Conservation (phyloP, 2,797 vertebrate species). For the Sardinella longiceps region DNA sequence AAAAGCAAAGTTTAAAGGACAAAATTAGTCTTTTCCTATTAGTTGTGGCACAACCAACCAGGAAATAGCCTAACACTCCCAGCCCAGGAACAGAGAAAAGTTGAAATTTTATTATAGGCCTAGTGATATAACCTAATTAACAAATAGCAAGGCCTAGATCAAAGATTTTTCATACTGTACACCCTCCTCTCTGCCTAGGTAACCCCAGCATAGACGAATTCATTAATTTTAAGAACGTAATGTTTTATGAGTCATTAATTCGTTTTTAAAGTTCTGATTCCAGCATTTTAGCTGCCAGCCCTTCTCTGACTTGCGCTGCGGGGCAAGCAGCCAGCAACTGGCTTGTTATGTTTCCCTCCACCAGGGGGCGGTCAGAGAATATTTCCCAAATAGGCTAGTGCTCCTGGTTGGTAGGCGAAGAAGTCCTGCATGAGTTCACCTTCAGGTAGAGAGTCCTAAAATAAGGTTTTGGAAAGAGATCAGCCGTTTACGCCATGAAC, state of each 20-base stretch:
- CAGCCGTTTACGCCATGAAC: slow-evolving; percentile 63
- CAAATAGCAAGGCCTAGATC: too few species aligned
- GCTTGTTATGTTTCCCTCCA: background rate
- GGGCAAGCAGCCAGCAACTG: background rate
- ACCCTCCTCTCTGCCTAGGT: too few species aligned
- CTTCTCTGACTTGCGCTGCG: background rate
- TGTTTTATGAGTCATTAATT: background rate
- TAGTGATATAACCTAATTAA: too few species aligned
- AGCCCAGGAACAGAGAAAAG: too few species aligned
- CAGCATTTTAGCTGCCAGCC: background rate
- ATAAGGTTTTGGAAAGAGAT: background rate
- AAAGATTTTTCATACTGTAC: too few species aligned
- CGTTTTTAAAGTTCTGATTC: background rate
- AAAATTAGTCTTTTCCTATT: too few species aligned
- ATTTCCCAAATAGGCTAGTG: slow-evolving; percentile 29
- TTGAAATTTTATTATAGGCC: too few species aligned
- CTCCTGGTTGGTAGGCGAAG: slow-evolving; percentile 42
- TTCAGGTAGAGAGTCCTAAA: slow-evolving; percentile 56
- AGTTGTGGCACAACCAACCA: too few species aligned
- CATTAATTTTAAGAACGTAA: background rate
- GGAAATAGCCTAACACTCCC: too few species aligned
- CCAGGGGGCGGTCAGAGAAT: slow-evolving; percentile 41
- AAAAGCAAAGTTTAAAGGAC: too few species aligned
- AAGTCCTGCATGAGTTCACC: slow-evolving; percentile 70
- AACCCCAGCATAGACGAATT: too few species aligned